A percentile compares a stretch with the other conserved stretches of the same genome.
Conservation (phyloP, 2,113 vertebrate genomes). For the Eulemur rufifrons region DNA sequence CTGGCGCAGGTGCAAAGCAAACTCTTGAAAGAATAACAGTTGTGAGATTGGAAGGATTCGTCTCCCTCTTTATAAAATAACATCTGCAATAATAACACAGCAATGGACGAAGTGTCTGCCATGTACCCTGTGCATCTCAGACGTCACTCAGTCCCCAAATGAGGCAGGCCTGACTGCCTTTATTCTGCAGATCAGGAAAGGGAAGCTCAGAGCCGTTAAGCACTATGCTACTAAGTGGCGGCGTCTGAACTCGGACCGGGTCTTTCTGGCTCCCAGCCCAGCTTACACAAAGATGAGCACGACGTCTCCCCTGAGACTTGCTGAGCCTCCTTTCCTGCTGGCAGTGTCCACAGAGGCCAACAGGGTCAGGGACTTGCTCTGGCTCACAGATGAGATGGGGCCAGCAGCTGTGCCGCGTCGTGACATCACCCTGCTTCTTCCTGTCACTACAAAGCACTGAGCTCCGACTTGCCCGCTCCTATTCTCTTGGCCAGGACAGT, state of each 20-base stretch:
- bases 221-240: neutral
- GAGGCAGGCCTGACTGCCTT: neutral
- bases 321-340: neutral
- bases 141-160: neutral
- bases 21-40: neutral
- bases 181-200: neutral
- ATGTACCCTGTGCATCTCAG: neutral
- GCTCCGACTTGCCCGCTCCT: neutral
- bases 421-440: neutral
- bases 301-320: neutral
- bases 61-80: neutral
- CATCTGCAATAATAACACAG: neutral
- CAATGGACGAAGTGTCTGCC: rapidly evolving
- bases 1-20: too few species aligned
- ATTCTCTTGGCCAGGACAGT: neutral
- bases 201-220: neutral
- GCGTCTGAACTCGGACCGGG: neutral
- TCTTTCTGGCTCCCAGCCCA: neutral
- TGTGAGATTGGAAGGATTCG: neutral
- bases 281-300: neutral
- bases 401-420: neutral
- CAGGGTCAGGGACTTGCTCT: too few species aligned
- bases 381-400: neutral
- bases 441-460: neutral
- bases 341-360: neutral